Evolutionary conservation across 2,113 vertebrate species (phyloP).

Genomic region (Zapornia atra): DNA sequence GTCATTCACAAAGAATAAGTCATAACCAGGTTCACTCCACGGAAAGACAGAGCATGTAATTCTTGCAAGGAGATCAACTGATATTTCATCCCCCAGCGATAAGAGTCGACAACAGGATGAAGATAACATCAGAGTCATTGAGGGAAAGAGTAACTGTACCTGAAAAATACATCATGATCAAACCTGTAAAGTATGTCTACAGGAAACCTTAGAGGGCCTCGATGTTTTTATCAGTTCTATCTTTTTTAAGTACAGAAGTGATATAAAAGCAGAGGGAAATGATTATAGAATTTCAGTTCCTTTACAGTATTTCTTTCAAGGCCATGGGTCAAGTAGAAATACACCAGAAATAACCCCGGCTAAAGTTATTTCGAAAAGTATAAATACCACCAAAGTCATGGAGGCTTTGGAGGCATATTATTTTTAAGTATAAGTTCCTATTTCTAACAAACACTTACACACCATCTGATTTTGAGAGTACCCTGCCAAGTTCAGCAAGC

Average conservation of each 20-base stretch:
- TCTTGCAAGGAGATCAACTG: slow-evolving; percentile 41
- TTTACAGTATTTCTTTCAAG: slow-evolving; percentile 34
- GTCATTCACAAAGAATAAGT: slow-evolving; percentile 19
- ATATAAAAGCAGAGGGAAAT: slow-evolving; percentile 32
- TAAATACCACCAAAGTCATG: not conserved
- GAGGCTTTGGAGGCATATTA: not conserved
- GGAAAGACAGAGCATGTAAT: slow-evolving; percentile 44
- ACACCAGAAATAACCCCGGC: not conserved
- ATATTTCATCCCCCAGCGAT: slow-evolving; percentile 2
- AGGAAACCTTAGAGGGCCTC: slow-evolving; percentile 41
- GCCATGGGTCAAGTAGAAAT: not conserved
- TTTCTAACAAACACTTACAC: not conserved
- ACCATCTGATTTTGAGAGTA: not conserved
- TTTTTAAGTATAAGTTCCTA: not conserved
- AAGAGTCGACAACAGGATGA: not conserved
- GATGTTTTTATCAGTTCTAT: slow-evolving; percentile 50
- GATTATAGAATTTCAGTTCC: slow-evolving; percentile 23
- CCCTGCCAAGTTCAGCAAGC: not conserved
- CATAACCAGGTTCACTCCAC: not conserved
- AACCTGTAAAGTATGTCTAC: slow-evolving; percentile 44
- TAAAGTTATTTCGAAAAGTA: not conserved
- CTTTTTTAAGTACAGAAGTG: slow-evolving; percentile 1
- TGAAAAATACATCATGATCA: slow-evolving; percentile 52
- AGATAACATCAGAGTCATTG: slow-evolving; percentile 57
- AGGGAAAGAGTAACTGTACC: slow-evolving; percentile 21